Evolutionary conservation across 2,113 vertebrate species (phyloP), one percentile per base, ranked within the genome.

Genomic region (Protobothrops mucrosquamatus): DNA sequence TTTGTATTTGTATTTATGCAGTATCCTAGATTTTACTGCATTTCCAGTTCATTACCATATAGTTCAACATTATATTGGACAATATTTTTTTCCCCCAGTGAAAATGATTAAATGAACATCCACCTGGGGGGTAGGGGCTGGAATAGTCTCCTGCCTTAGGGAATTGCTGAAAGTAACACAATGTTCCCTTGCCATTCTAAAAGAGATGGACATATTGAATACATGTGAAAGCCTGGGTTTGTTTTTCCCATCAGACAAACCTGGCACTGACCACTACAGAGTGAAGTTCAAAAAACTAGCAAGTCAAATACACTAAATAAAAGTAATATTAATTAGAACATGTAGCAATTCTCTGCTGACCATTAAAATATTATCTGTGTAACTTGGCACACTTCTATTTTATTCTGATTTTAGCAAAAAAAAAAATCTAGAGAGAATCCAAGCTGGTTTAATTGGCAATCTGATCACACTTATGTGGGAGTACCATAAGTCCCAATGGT

Each of bases 261-360:
- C 74, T 93, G 59, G 92, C 90, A 64, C 91, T 69, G 23, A 85
- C 46, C 46, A 46, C 22, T 34, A 24, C 89, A 94, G 4, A 87
- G 18, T 61, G 74, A 94, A 87, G 29, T 87, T 94, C 89, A 94
- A 56, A n/a, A 88, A 89, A 86, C n/a, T 81, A 26, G 20, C 88
- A 87, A 95, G 4, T 46, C 55, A 86, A 91, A 93, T 59, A 3
- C 43, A 91, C 14, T 22, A 64, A 22, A 85, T 55, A 91, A 23
- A 91, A 39, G 94, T 90, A 55, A 6, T 22, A 39, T 89, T 85
- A 26, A 14, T 24, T 85, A 81, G 29, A 10, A 94, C 93, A 88
- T 43, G 51, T 89, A 91, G 23, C 57, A 92, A 90, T 6, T 20
- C 91, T 91, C 90, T 94, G 48, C 12, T 91, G 15, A 26, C 24